Evolutionary conservation across 2,888 invertebrate species (phyloP).

Genomic region (Phaedon cochleariae): DNA sequence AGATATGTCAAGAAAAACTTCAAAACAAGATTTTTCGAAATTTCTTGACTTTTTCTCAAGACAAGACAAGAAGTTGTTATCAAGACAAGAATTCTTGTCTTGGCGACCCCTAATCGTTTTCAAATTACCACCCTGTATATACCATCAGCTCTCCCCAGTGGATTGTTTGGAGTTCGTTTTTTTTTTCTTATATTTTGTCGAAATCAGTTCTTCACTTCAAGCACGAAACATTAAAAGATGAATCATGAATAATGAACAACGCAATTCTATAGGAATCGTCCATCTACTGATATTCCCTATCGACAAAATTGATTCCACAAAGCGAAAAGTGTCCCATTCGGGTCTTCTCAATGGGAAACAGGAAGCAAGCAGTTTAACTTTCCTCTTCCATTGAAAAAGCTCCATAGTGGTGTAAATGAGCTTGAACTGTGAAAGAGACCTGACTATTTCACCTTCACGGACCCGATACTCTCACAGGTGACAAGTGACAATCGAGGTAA

Average conservation of each 20-base stretch:
- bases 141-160: too few relatives aligned
- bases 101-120: too few relatives aligned
- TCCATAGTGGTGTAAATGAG: slow-evolving; percentile 22
- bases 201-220: too few relatives aligned
- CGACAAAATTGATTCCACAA: not conserved
- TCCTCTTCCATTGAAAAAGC: slow-evolving; percentile 15
- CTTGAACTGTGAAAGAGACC: slow-evolving; percentile 33
- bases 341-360: slow-evolving; percentile 28
- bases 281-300: not conserved
- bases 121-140: too few relatives aligned
- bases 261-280: slow-evolving; percentile 12
- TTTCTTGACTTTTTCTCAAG: too few relatives aligned
- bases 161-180: too few relatives aligned
- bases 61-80: too few relatives aligned
- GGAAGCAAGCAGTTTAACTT: slow-evolving; percentile 28
- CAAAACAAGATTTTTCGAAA: too few relatives aligned
- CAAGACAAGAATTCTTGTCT: too few relatives aligned
- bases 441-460: slow-evolving; percentile 35
- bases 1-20: too few relatives aligned
- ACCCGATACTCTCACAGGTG: slow-evolving; percentile 34
- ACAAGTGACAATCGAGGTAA: slow-evolving; percentile 57
- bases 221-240: not conserved
- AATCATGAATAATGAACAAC: not conserved
- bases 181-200: too few relatives aligned
- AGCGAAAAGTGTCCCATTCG: not conserved